A percentile compares a stretch with the other conserved stretches of the same genome.
These are phyloP conservation scores for Struthidea cinerea DNA, from an alignment of 2,113 vertebrate species.

Conservation along the genomic window DNA sequence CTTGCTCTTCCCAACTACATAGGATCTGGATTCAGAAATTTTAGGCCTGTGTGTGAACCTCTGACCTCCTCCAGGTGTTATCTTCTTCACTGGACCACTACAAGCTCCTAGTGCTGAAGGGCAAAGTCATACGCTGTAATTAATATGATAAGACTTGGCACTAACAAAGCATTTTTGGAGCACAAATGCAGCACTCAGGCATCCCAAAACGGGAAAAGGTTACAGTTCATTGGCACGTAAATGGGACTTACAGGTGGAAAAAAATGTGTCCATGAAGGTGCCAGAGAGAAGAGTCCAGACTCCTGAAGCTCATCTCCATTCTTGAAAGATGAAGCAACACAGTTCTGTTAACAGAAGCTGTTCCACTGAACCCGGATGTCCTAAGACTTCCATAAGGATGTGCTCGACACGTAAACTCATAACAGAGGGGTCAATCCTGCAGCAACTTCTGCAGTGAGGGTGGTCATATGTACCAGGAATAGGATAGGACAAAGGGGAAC, in stretches of 20 bases:
- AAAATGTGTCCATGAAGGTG: neutral
- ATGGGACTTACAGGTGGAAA: neutral
- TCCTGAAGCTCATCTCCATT: neutral
- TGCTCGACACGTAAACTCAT: accelerated
- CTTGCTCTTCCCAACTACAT: neutral
- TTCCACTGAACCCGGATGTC: accelerated
- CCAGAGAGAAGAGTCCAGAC: neutral
- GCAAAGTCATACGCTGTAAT: neutral
- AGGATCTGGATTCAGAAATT: neutral
- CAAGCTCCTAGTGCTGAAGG: neutral
- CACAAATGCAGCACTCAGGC: neutral
- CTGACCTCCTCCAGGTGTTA: neutral
- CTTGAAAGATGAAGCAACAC: neutral
- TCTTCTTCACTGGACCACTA: neutral
- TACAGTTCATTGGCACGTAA: neutral
- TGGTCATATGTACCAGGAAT: no score
- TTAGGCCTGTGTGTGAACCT: neutral
- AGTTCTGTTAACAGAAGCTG: neutral
- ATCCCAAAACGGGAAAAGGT: neutral
- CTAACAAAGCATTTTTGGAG: neutral
- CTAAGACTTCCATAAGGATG: neutral
- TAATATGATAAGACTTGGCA: neutral
- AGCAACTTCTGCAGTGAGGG: neutral
- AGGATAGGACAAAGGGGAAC: neutral
- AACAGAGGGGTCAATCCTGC: neutral